phyloP scores from a whole-genome alignment of 2,797 vertebrate genomes.

The Spondyliosoma cantharus region DNA sequence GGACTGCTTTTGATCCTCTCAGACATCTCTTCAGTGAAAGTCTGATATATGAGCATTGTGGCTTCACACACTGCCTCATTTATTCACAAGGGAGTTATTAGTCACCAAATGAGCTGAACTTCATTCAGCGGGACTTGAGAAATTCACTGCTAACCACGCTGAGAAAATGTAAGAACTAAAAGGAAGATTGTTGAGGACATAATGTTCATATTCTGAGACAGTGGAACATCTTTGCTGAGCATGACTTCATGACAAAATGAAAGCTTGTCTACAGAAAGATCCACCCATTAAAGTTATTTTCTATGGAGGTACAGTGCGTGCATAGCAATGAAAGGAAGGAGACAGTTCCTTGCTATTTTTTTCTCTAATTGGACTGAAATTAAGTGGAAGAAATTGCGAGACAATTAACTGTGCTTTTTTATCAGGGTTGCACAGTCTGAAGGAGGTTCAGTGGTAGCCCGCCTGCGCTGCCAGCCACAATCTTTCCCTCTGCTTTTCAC shows the following conservation, averaged over 20 bases:
- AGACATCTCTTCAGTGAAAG: slow-evolving; percentile 29
- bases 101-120: slow-evolving; percentile 60
- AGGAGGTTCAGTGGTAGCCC: slow-evolving; percentile 83
- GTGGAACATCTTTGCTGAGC: slow-evolving; percentile 52
- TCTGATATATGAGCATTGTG: slow-evolving; percentile 3
- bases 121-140: slow-evolving; percentile 11
- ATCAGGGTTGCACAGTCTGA: slow-evolving; percentile 84
- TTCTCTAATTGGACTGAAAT: slow-evolving; percentile 90
- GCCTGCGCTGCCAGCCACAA: slow-evolving; percentile 86
- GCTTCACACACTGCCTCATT: slow-evolving; percentile 41
- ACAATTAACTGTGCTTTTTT: slow-evolving; percentile 89
- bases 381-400: slow-evolving; percentile 91
- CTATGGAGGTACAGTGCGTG: slow-evolving; percentile 79
- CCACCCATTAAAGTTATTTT: slow-evolving; percentile 78
- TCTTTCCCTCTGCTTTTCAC: slow-evolving; percentile 88
- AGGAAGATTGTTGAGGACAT: slow-evolving; percentile 54
- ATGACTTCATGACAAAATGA: slow-evolving; percentile 61
- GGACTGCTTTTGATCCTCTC: slow-evolving; percentile 48
- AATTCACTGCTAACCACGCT: slow-evolving; percentile 16
- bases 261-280: slow-evolving; percentile 63
- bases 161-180: slow-evolving; percentile 30
- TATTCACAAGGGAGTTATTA: slow-evolving; percentile 56
- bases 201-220: slow-evolving; percentile 51
- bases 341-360: slow-evolving; percentile 82
- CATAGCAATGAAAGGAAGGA: slow-evolving; percentile 84